These are phyloP conservation scores for Ectemnius lituratus DNA, from an alignment of 2,888 invertebrate species.

Conservation along the genomic window DNA sequence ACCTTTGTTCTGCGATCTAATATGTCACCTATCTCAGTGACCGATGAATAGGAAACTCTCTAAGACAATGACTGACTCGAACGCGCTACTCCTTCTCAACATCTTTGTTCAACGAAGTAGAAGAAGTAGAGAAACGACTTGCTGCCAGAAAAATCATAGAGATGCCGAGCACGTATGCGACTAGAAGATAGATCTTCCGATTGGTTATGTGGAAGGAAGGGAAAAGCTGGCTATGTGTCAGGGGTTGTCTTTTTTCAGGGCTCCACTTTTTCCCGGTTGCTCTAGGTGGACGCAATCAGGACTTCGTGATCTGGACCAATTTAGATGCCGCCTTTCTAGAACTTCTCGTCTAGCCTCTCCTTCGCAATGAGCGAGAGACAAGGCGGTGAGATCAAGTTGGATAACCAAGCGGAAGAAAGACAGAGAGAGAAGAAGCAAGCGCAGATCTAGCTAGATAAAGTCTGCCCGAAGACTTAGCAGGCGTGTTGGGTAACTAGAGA, in stretches of 20 bases:
- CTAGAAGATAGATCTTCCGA: conserved; percentile 15
- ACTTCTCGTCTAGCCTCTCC: conserved; percentile 19
- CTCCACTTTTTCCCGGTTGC: conserved; percentile 16
- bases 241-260: conserved; percentile 17
- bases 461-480: conserved; percentile 57
- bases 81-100: too few relatives aligned
- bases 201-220: conserved; percentile 9
- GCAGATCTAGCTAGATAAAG: conserved; percentile 56
- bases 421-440: conserved; percentile 35
- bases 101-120: too few relatives aligned
- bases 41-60: conserved; percentile 1
- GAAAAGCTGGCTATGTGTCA: conserved; percentile 11
- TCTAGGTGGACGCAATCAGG: conserved; percentile 45
- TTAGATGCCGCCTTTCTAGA: conserved; percentile 59
- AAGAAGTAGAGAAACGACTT: too few relatives aligned
- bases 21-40: conserved; percentile 8
- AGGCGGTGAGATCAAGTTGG: conserved; percentile 37
- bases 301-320: conserved; percentile 60
- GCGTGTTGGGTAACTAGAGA: conserved; percentile 63
- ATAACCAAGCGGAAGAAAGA: conserved; percentile 20
- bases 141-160: background rate
- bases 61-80: too few relatives aligned
- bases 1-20: conserved; percentile 12
- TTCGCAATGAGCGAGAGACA: conserved; percentile 39
- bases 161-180: background rate